A percentile compares a stretch with the other conserved stretches of the same genome.
phyloP scores from a whole-genome alignment of 2,113 vertebrate species.

The Xenotilapia caudafasciata region DNA sequence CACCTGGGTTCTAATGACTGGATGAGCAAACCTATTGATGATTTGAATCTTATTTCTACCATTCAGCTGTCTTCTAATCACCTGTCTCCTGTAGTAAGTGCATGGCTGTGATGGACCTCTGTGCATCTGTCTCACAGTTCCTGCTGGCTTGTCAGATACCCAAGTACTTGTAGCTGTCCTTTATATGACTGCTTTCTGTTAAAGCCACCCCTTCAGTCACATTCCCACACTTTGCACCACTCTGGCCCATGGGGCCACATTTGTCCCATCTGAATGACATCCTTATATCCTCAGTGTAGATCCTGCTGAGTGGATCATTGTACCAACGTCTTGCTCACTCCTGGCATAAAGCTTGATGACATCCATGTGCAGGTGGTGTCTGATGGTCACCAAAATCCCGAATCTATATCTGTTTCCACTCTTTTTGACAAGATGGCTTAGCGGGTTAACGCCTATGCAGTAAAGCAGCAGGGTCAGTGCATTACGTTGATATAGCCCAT shows the following conservation, averaged over 20 bases:
- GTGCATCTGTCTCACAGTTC: not conserved
- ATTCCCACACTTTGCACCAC: not conserved
- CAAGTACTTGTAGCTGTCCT: not conserved
- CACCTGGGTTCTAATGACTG: not conserved
- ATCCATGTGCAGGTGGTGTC: not conserved
- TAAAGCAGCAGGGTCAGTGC: not conserved
- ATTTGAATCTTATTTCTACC: not conserved
- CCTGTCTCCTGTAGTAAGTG: not conserved
- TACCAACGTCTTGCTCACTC: not conserved
- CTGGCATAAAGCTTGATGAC: not conserved
- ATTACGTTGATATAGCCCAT: not conserved
- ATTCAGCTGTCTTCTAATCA: not conserved
- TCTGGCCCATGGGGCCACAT: not conserved
- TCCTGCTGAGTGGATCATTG: not conserved
- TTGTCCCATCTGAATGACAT: fast-evolving
- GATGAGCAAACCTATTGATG: not conserved
- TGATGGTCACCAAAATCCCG: fast-evolving
- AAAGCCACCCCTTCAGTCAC: not conserved
- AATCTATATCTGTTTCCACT: not conserved
- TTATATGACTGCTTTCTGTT: not conserved
- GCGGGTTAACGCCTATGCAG: fast-evolving
- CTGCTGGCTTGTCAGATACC: not conserved
- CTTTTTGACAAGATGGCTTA: not conserved
- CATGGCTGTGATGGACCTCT: not conserved
- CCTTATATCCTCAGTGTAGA: not conserved